Conservation (phyloP, 2,888 invertebrate species). For the Eulithis prunata region DNA sequence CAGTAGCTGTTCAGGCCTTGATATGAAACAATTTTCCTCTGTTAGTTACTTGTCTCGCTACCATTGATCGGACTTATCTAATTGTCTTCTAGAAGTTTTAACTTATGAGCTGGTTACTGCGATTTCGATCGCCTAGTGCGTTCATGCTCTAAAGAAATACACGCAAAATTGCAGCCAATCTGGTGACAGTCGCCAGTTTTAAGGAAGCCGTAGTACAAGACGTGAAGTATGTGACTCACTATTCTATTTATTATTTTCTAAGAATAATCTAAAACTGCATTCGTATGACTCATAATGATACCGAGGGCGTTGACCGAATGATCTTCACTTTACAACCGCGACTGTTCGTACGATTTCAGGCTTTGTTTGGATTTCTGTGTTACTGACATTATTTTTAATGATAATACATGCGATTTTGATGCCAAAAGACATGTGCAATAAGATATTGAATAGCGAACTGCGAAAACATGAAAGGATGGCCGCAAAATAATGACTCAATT, state of each 20-base stretch:
- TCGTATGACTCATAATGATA: slow-evolving; percentile 70
- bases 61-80: no score
- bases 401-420: slow-evolving; percentile 24
- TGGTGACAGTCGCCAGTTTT: background rate
- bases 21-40: no score
- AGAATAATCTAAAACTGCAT: slow-evolving; percentile 81
- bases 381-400: slow-evolving; percentile 27
- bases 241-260: slow-evolving; percentile 80
- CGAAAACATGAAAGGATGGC: slow-evolving; percentile 12
- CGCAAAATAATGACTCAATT: slow-evolving; percentile 16
- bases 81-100: no score
- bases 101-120: no score
- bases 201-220: slow-evolving; percentile 12
- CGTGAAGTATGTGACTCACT: slow-evolving; percentile 77
- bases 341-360: slow-evolving; percentile 39
- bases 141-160: background rate
- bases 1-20: no score
- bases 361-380: slow-evolving; percentile 37
- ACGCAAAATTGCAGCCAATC: background rate
- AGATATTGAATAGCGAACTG: slow-evolving; percentile 18
- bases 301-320: slow-evolving; percentile 69
- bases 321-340: slow-evolving; percentile 51
- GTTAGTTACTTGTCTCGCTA: no score
- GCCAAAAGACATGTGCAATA: slow-evolving; percentile 5
- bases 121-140: no score